Conservation (phyloP, 2,797 vertebrate genomes). For the Gallinago nigripennis region DNA sequence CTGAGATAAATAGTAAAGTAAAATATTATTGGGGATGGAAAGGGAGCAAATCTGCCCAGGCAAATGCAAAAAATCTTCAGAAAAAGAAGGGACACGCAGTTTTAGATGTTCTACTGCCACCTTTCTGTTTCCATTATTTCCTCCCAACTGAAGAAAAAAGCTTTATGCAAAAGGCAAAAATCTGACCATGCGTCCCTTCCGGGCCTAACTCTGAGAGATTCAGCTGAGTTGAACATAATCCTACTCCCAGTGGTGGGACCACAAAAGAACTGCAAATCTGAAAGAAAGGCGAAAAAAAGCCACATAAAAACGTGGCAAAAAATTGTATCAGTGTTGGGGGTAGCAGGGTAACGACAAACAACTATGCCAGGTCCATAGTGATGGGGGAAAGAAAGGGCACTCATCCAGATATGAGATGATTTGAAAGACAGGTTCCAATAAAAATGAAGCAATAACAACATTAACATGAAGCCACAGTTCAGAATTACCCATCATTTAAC, state of each 20-base stretch:
- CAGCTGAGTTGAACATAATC: background rate
- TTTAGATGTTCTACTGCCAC: background rate
- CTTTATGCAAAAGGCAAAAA: background rate
- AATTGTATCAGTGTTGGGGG: accelerated
- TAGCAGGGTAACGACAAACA: background rate
- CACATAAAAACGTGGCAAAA: background rate
- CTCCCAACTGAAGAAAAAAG: background rate
- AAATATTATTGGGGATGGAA: background rate
- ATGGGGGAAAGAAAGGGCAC: background rate
- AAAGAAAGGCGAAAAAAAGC: background rate
- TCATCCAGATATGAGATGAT: background rate
- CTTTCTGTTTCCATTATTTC: background rate
- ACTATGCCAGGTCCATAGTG: background rate
- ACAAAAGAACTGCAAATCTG: background rate
- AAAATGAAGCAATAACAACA: background rate
- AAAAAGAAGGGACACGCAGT: background rate
- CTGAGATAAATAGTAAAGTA: background rate
- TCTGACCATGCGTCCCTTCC: background rate
- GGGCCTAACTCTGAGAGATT: background rate
- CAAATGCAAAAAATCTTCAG: background rate
- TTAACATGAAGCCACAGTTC: background rate
- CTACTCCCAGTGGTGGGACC: background rate
- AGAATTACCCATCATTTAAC: background rate
- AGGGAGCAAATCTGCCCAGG: background rate
- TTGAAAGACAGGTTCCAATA: background rate